These are phyloP conservation scores for Kryptolebias marmoratus DNA, from an alignment of 2,113 vertebrate genomes.

Conservation along the genomic window DNA sequence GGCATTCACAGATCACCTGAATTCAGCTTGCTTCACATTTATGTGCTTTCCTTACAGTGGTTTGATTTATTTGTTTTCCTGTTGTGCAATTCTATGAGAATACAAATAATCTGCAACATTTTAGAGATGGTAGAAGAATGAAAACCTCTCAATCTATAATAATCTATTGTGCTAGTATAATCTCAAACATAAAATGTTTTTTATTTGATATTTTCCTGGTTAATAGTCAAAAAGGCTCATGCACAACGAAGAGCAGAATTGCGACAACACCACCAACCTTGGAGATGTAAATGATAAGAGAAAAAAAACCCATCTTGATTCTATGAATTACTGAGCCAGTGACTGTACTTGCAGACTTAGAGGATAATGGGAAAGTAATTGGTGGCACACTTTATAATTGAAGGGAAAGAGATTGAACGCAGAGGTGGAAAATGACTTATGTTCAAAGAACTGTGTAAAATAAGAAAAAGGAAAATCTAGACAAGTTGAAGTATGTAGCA, in stretches of 20 bases:
- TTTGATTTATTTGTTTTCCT: conserved; percentile 72
- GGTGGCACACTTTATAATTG: conserved; percentile 63
- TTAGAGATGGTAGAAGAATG: conserved; percentile 56
- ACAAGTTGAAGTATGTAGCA: conserved; percentile 45
- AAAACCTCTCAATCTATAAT: conserved; percentile 59
- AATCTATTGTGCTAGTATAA: conserved; percentile 63
- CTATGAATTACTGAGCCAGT: conserved; percentile 49
- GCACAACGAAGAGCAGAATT: conserved; percentile 52
- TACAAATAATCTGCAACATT: conserved; percentile 74
- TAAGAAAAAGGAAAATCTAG: conserved; percentile 39
- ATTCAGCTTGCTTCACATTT: conserved; percentile 68
- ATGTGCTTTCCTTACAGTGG: conserved; percentile 50
- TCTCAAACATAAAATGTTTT: conserved; percentile 62
- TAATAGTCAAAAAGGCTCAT: conserved; percentile 50
- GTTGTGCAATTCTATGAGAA: conserved; percentile 62
- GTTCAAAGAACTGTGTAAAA: conserved; percentile 50
- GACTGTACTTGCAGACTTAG: conserved; percentile 44
- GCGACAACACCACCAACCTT: conserved; percentile 35
- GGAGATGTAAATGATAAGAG: conserved; percentile 62
- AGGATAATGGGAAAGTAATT: conserved; percentile 72
- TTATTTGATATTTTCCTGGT: conserved; percentile 64
- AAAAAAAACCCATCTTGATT: conserved; percentile 40
- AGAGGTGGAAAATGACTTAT: conserved; percentile 62
- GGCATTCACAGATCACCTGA: conserved; percentile 80
- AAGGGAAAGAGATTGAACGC: conserved; percentile 49